These are phyloP conservation scores for Aphidoletes aphidimyza DNA, from an alignment of 2,888 invertebrate genomes.

Conservation along the genomic window DNA sequence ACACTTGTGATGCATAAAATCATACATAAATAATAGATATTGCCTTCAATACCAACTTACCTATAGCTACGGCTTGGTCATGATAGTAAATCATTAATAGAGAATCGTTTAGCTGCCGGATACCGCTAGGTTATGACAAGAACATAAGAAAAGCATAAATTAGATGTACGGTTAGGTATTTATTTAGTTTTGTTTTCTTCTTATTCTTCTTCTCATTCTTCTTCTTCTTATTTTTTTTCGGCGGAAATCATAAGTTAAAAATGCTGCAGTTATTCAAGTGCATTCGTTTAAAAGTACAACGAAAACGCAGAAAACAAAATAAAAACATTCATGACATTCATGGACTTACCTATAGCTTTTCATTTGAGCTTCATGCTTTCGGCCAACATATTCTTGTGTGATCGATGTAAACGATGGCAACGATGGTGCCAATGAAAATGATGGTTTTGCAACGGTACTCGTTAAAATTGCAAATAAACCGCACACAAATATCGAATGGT, in stretches of 20 bases:
- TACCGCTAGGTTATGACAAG: conserved; percentile 73
- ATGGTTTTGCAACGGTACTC: conserved; percentile 64
- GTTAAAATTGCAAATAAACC: conserved; percentile 61
- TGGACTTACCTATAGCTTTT: conserved; percentile 65
- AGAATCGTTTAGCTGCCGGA: conserved; percentile 74
- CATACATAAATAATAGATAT: too few relatives aligned
- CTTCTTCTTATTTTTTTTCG: too few relatives aligned
- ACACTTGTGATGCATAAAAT: too few relatives aligned
- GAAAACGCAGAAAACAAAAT: neutral
- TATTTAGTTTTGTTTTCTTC: too few relatives aligned
- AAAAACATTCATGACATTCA: neutral
- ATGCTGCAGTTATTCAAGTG: too few relatives aligned
- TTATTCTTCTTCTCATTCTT: too few relatives aligned
- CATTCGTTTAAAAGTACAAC: too few relatives aligned
- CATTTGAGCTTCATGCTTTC: conserved; percentile 64
- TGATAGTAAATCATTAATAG: conserved; percentile 80
- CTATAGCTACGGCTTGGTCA: conserved; percentile 83
- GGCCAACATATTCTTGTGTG: conserved; percentile 66
- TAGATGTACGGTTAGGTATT: too few relatives aligned
- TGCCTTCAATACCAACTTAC: neutral
- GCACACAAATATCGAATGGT: conserved; percentile 12
- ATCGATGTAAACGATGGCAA: conserved; percentile 64
- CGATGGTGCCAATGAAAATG: conserved; percentile 62
- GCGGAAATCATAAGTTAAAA: too few relatives aligned
- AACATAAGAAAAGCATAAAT: too few relatives aligned